Evolutionary conservation across 2,888 invertebrate genomes (phyloP), one percentile per base, ranked within the genome.

Genomic region (Caenorhabditis imperialis): DNA sequence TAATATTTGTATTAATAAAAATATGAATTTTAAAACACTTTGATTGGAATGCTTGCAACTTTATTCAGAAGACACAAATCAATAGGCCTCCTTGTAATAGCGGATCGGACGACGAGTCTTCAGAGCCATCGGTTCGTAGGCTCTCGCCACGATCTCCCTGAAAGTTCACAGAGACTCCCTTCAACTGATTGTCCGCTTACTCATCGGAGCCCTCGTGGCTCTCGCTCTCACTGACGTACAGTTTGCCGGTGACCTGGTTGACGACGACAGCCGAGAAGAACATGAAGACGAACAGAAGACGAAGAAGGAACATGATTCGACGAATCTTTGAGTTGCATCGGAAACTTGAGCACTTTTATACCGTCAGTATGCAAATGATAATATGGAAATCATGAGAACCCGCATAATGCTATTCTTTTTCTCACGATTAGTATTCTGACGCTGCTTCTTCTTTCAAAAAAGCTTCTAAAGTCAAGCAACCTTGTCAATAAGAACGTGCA

Each of bases 1-100:
- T 57, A 57, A 65, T 65, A 65, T 65, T 65, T 65, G 55, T 65
- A 57, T 62, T 65, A 55, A 65, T 54, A 55, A 55, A 65, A 47
- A 44, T 16, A n/a, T n/a, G n/a, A n/a, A n/a, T n/a, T n/a, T n/a
- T n/a, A n/a, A n/a, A n/a, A n/a, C n/a, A n/a, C n/a, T n/a, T n/a
- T n/a, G n/a, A n/a, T n/a, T n/a, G n/a, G n/a, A n/a, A n/a, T n/a
- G n/a, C n/a, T n/a, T n/a, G n/a, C n/a, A n/a, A n/a, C n/a, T n/a
- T n/a, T n/a, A n/a, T n/a, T n/a, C n/a, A n/a, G n/a, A n/a, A n/a
- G n/a, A n/a, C n/a, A n/a, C n/a, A n/a, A n/a, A n/a, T n/a, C n/a
- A n/a, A n/a, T n/a, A n/a, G n/a, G n/a, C n/a, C n/a, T n/a, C n/a
- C n/a, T n/a, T n/a, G n/a, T n/a, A n/a, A n/a, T n/a, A n/a, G n/a